Conservation (phyloP, 2,113 vertebrate species). For the Elanus axillaris region DNA sequence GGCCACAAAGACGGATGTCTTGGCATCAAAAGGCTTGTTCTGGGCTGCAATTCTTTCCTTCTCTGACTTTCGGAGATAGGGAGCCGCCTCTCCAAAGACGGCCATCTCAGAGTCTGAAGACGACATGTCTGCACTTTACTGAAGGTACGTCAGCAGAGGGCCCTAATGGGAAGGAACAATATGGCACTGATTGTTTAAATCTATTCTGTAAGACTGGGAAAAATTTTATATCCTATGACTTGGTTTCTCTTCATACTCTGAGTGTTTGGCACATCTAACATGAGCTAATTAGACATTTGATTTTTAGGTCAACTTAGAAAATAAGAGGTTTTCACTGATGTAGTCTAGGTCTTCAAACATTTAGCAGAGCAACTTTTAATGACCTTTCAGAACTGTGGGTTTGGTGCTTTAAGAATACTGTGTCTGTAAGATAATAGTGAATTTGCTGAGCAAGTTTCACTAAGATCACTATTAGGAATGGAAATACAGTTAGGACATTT, state of each 20-base stretch:
- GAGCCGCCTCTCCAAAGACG: slow-evolving; percentile 78
- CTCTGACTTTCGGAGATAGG: slow-evolving; percentile 84
- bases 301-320: neutral
- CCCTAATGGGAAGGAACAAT: slow-evolving; percentile 10
- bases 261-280: neutral
- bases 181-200: neutral
- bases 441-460: neutral
- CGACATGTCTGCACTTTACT: slow-evolving; percentile 72
- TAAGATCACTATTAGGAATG: neutral
- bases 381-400: neutral
- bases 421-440: neutral
- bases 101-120: slow-evolving; percentile 83
- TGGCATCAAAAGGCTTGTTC: slow-evolving; percentile 79
- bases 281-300: neutral
- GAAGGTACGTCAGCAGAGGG: neutral
- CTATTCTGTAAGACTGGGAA: neutral
- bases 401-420: neutral
- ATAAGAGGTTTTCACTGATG: neutral
- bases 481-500: neutral
- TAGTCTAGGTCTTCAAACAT: neutral
- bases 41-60: slow-evolving; percentile 86
- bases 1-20: slow-evolving; percentile 66
- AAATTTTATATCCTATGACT: neutral
- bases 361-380: neutral
- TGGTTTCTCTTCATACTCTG: neutral